Conservation (phyloP, 2,113 vertebrate genomes). For the Hemicordylus capensis region DNA sequence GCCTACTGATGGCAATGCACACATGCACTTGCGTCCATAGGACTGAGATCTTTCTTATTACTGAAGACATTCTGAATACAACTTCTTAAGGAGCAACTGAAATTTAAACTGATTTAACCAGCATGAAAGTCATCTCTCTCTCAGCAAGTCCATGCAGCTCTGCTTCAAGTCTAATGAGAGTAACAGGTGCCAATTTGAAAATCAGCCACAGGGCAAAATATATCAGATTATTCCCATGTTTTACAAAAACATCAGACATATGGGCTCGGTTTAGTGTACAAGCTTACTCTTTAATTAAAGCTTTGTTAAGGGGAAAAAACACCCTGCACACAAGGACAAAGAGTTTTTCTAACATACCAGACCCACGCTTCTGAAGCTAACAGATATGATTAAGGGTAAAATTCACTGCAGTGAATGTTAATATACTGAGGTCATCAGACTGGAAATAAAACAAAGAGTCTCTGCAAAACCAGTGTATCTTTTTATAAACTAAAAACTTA, state of each 20-base stretch:
- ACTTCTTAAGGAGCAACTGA: not conserved
- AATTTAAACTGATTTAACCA: not conserved
- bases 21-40: not conserved
- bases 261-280: not conserved
- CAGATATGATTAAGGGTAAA: not conserved
- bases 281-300: slow-evolving; percentile 1
- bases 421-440: not conserved
- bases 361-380: slow-evolving; percentile 14
- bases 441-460: not conserved
- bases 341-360: slow-evolving; percentile 11
- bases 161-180: not conserved
- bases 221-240: not conserved
- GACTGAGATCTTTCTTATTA: not conserved
- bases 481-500: not conserved
- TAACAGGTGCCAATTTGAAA: not conserved
- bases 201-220: not conserved
- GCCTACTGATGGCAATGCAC: not conserved
- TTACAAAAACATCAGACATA: not conserved
- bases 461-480: not conserved
- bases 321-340: not conserved
- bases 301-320: not conserved
- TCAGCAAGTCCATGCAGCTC: slow-evolving; percentile 13
- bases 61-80: not conserved
- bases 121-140: not conserved
- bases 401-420: not conserved